Evolutionary conservation across 2,888 invertebrate genomes (phyloP).

Genomic region (Anaspis maculata): DNA sequence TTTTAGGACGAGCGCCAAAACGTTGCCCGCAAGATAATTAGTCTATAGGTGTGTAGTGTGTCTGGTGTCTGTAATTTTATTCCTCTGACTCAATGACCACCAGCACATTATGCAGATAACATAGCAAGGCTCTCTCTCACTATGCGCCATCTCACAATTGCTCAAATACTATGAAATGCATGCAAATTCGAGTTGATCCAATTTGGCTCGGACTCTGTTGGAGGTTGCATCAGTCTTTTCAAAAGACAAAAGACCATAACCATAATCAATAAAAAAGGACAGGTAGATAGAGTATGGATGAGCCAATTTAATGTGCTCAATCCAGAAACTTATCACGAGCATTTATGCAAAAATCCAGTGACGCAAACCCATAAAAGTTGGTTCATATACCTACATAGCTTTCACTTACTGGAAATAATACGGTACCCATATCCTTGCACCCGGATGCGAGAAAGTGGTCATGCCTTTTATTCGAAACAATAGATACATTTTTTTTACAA

Average conservation of each 20-base stretch:
- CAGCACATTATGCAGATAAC: no score
- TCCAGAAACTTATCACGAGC: no score
- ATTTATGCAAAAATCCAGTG: constrained; percentile 9
- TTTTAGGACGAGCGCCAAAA: constrained; percentile 6
- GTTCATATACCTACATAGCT: constrained; percentile 19
- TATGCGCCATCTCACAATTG: no score
- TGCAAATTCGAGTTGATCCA: no score
- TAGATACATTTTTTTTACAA: constrained; percentile 2
- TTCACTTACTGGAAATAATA: constrained; percentile 26
- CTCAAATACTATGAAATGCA: no score
- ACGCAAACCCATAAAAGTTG: constrained; percentile 11
- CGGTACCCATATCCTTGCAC: constrained; percentile 27
- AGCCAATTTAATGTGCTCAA: no score
- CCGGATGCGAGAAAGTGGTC: constrained; percentile 25
- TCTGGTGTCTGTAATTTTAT: constrained; percentile 1
- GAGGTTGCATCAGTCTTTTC: no score
- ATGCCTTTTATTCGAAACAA: constrained; percentile 2
- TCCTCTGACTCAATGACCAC: constrained; percentile 5
- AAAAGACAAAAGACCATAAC: no score
- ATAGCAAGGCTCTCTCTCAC: no score
- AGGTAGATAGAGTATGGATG: no score
- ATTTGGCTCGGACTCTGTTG: no score
- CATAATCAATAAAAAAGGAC: no score
- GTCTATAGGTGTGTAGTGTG: constrained; percentile 1
- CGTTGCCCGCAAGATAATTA: constrained; percentile 3